Base-by-base conservation (phyloP, 2,888 invertebrate species). In the Ditula angustiorana region DNA sequence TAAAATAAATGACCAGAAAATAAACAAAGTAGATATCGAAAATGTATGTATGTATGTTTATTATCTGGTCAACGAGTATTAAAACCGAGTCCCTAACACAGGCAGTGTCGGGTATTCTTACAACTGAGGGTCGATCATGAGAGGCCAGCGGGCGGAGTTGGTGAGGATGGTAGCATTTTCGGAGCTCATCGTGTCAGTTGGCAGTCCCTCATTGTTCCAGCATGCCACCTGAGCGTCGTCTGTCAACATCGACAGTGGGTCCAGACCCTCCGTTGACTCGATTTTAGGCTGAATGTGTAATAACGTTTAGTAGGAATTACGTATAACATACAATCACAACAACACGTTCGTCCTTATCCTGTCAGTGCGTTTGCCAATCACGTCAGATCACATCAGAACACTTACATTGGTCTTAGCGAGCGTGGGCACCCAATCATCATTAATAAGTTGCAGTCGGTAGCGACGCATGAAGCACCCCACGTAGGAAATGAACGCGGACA, bases 121-220 rank as follows among this genome's bases (percentile, higher is more conserved):
- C 93, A 95, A 78, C 85, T 98, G 98, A 0, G 98, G 98, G 90
- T 99, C 99, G 72, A 99, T 98, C 95, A 99, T 97, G 16, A 99
- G 92, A 0, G 99, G 98, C 97, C 98, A 99, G 24, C 98, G 93
- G 41, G 97, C 96, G 0, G 98, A 98, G 85, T 96, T 97, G 16
- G 96, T 96, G 58, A 99, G 93, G 72, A 99, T 98, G 16, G 97
- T 97, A 4, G 98, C 99, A 85, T 99, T 99, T 87, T 99, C 98
- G 0, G 97, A 94, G 5, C 98, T 98, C 98, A 98, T 98, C 55
- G 96, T 94, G 84, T 99, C 99, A 56, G 96, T 96, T 3, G 99
- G 99, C 52, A 99, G 88, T 0, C 96, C 98, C 86, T 98, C 97
- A 82, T 99, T 99, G 83, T 98, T 98, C 99, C 99, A 99, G 60